Conservation (phyloP, 2,113 vertebrate genomes). For the Anhinga anhinga region DNA sequence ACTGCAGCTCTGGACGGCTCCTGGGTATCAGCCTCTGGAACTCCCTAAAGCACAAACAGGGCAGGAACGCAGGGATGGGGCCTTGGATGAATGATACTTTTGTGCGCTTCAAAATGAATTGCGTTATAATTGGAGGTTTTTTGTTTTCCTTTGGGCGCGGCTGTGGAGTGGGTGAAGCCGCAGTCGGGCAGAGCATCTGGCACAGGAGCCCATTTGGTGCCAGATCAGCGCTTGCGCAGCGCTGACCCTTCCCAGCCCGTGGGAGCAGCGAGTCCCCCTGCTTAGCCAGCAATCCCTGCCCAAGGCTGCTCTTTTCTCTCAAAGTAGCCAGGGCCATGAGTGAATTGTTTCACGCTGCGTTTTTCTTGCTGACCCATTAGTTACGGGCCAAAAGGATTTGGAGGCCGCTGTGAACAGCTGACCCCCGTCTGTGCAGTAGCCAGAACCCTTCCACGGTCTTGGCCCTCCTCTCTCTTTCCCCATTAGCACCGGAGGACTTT, state of each 20-base stretch:
- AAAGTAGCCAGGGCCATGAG: accelerated
- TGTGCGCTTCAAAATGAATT: background rate
- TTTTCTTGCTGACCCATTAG: background rate
- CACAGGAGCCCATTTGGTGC: background rate
- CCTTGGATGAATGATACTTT: accelerated
- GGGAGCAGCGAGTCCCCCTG: background rate
- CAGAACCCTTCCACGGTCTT: background rate
- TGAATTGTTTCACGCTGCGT: accelerated
- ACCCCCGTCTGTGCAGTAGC: background rate
- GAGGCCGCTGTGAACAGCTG: background rate
- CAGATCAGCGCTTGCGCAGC: accelerated
- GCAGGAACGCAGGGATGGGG: background rate
- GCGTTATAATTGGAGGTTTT: accelerated
- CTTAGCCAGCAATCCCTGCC: background rate
- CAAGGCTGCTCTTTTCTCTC: background rate
- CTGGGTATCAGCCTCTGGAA: background rate
- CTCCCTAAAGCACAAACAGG: background rate
- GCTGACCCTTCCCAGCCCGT: accelerated
- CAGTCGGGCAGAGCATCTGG: background rate
- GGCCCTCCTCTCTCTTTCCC: background rate
- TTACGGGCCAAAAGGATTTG: background rate
- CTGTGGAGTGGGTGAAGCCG: accelerated
- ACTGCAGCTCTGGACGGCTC: background rate
- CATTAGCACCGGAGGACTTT: background rate
- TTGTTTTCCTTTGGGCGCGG: accelerated